Evolutionary conservation across 2,888 invertebrate species (phyloP).

Genomic region (Capitulum mitella): DNA sequence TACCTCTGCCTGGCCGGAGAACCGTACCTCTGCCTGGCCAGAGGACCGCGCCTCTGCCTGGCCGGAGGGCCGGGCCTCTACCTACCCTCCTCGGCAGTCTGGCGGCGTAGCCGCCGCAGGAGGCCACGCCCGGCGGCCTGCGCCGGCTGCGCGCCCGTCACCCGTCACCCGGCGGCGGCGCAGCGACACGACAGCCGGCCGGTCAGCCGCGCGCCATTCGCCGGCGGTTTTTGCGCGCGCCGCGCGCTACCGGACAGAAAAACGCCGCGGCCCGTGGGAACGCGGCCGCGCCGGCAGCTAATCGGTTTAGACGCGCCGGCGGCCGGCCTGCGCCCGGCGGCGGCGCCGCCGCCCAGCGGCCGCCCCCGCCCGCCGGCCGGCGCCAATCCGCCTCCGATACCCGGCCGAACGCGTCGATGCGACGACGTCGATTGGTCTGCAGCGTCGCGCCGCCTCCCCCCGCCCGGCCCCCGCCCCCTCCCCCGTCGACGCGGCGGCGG

Average conservation of each 20-base stretch:
- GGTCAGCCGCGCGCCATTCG: background rate
- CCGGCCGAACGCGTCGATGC: background rate
- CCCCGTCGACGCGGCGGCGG: background rate
- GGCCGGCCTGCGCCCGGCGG: background rate
- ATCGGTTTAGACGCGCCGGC: background rate
- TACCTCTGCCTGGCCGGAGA: too few relatives aligned
- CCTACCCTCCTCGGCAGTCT: too few relatives aligned
- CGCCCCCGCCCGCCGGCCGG: slow-evolving; percentile 6
- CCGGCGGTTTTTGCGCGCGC: background rate
- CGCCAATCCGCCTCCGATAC: slow-evolving; percentile 11
- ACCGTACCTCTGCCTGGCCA: too few relatives aligned
- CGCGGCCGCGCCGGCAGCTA: background rate
- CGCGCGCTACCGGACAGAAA: background rate
- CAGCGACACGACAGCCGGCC: background rate
- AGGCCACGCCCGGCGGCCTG: too few relatives aligned
- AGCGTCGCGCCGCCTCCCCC: background rate
- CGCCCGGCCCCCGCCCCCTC: too few relatives aligned
- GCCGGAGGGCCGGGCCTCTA: too few relatives aligned
- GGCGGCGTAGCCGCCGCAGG: too few relatives aligned
- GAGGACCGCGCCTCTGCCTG: too few relatives aligned
- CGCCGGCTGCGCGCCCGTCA: background rate
- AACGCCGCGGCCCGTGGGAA: background rate
- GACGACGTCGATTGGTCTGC: slow-evolving; percentile 7
- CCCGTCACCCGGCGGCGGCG: too few relatives aligned
- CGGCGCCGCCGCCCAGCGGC: background rate